Evolutionary conservation across 2,888 invertebrate species (phyloP).

Genomic region (Callinectes sapidus): DNA sequence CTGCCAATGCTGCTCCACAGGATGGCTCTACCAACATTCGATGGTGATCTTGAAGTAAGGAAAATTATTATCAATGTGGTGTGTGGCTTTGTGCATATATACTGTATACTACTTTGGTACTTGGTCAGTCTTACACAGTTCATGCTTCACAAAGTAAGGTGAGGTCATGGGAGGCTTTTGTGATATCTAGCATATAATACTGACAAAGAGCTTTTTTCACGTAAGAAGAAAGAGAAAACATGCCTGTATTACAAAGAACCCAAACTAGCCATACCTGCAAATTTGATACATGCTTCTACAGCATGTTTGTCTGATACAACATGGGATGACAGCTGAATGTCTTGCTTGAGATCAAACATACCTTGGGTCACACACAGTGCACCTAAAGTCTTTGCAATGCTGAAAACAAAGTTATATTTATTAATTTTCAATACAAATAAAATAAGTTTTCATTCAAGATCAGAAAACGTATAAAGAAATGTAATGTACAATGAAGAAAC

Average conservation of each 20-base stretch:
- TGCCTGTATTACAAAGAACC: background rate
- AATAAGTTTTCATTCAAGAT: background rate
- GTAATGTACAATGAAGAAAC: too few species aligned
- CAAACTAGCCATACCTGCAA: conserved; percentile 75
- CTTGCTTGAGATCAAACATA: conserved; percentile 75
- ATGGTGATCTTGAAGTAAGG: conserved; percentile 75
- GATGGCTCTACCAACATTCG: conserved; percentile 78
- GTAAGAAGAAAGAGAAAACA: too few species aligned
- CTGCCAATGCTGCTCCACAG: conserved; percentile 78
- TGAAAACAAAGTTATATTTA: conserved; percentile 73
- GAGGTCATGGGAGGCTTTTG: background rate
- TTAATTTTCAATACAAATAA: background rate
- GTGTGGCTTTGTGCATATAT: background rate
- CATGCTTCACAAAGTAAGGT: background rate
- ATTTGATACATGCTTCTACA: conserved; percentile 76
- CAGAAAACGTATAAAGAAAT: background rate
- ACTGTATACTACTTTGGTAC: background rate
- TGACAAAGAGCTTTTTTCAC: background rate
- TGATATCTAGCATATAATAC: background rate
- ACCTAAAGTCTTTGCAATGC: conserved; percentile 77
- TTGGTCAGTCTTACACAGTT: background rate
- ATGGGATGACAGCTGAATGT: conserved; percentile 75
- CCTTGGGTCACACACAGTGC: conserved; percentile 75
- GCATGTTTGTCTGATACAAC: conserved; percentile 77
- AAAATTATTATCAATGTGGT: background rate